A percentile compares a stretch with the other conserved stretches of the same genome.
Evolutionary conservation across 2,113 vertebrate species (phyloP).

Genomic region (Coptodon rendalli): DNA sequence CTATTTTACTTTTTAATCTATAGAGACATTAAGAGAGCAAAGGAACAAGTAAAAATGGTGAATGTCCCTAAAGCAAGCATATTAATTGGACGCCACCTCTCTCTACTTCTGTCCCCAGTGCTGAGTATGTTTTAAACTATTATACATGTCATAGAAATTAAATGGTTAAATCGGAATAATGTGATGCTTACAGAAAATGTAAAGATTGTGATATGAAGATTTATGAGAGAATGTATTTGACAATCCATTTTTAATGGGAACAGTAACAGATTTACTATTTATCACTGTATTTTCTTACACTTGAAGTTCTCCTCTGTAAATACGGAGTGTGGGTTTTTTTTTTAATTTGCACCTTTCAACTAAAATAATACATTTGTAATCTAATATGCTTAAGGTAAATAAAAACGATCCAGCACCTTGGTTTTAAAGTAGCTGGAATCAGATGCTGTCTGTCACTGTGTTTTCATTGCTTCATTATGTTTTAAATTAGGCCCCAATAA

Average conservation of each 20-base stretch:
- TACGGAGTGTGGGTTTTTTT: neutral
- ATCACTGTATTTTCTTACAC: constrained; percentile 59
- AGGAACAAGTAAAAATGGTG: neutral
- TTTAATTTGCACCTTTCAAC: constrained; percentile 28
- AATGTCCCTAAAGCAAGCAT: neutral
- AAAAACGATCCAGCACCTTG: constrained; percentile 7
- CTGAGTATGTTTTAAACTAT: neutral
- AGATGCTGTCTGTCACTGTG: neutral
- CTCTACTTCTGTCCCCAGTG: neutral
- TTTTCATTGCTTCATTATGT: neutral
- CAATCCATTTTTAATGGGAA: constrained; percentile 41
- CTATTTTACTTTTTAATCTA: neutral
- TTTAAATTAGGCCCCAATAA: neutral
- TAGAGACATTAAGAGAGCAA: neutral
- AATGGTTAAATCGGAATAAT: neutral
- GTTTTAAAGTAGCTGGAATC: neutral
- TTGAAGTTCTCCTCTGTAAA: constrained; percentile 14
- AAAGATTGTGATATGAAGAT: constrained; percentile 12
- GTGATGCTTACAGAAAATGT: neutral
- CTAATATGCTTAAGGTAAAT: constrained; percentile 10
- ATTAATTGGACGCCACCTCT: neutral
- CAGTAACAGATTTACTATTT: constrained; percentile 20
- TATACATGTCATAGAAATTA: neutral
- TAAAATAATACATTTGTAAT: constrained; percentile 23
- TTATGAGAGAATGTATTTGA: constrained; percentile 38